Base-by-base conservation (phyloP, 2,797 vertebrate species). In the Lindbergichthys nudifrons region DNA sequence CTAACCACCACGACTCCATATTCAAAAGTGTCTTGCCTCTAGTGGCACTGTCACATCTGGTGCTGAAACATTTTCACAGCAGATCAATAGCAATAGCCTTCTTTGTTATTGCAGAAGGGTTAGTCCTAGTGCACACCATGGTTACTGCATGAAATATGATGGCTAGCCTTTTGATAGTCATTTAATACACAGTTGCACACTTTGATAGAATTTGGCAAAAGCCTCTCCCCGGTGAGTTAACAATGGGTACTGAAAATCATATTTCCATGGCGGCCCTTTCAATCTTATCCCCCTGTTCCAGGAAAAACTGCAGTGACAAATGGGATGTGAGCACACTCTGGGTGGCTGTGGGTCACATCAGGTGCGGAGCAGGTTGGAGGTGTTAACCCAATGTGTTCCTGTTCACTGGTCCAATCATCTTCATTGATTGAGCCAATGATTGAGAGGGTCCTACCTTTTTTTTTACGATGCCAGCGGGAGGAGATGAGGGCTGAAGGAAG, bases 351-450 rank as follows among this genome's bases (percentile, higher is more conserved):
- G 90, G 91, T 94, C 93, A 91, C 70, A 83, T 90, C 90, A 91
- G 91, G 90, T 90, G 88, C 68, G 48, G 79, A 65, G 79, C 79
- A 87, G 84, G 82, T 90, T 89, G 87, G 86, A 92, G 86, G 90
- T 91, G 87, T 88, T 91, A 90, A 90, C 90, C 92, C 91, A 91
- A 90, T 94, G 87, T 82, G 92, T 94, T 94, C 92, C 93, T 91
- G 93, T 92, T 94, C 93, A 94, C 89, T 91, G 90, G 92, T 92
- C 87, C 89, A 92, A 90, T 93, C 92, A 93, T 92, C 89, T 90
- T 86, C 87, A 92, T 95, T 92, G 91, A 93, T 90, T 89, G 88
- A 86, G 69, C 79, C 70, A 60, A 87, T 94, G 88, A 95, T 93
- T 90, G 92, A 94, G 81, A 83, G 86, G 88, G 85, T 88, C 70